Base-by-base conservation (phyloP, 2,797 vertebrate genomes). In the Amphiprion clarkii region DNA sequence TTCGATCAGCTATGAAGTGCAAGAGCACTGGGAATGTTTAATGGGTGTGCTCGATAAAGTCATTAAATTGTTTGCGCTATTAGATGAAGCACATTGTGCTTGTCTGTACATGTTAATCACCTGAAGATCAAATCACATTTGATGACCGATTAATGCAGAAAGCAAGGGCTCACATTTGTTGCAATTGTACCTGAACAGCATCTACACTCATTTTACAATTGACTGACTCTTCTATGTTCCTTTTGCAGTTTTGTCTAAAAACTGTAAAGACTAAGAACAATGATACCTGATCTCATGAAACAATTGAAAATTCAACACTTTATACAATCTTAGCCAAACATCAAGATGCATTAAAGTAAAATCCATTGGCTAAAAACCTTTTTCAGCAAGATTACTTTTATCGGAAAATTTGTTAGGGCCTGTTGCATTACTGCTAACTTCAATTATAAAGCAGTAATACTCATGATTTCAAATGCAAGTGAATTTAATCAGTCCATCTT, bases 1-100 rank as follows among this genome's bases (percentile, higher is more conserved):
- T 17, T 63, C 12, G 16, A 40, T 62, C 42, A 7, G 42, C 56
- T 56, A 68, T 56, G 51, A 62, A 63, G 62, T 56, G 49, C 56
- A 55, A 61, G 16, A 40, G 25, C 48, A 40, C 14, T 7, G 39
- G 36, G 39, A 40, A 27, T 61, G 49, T 67, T 74, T 60, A 61
- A 21, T 49, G 16, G n/a, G 23, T 29, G 33, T 21, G 40, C 21
- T 48, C 8, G 49, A 56, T 55, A 48, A 66, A 66, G 31, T 39
- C 16, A 67, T 53, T 14, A 54, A 55, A 36, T 58, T 66, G 14
- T 19, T 29, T 52, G 36, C 2, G 1, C 60, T 54, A 36, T 59
- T 46, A 33, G n/a, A 7, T 54, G 16, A 62, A 61, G 23, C 3
- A 14, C 6, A 54, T 2, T 51, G 42, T 51, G 46, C 7, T 48